Base-by-base conservation (phyloP, 2,797 vertebrate species). In the Darevskia nairensis region DNA sequence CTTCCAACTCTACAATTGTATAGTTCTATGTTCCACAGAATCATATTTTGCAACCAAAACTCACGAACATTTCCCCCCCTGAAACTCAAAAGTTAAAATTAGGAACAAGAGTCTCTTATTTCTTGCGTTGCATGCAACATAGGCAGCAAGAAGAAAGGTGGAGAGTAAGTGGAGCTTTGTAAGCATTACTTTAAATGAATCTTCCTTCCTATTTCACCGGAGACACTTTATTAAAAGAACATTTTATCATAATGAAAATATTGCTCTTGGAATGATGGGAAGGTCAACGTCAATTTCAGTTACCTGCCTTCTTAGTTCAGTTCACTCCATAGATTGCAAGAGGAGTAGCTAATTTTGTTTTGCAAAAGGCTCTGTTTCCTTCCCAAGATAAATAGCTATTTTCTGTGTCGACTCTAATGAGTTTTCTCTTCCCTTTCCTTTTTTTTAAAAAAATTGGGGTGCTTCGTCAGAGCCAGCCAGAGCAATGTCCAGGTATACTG, bases 171-270 rank as follows among this genome's bases (percentile, higher is more conserved):
- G 59, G 59, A 23, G 59, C 21, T 61, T 61, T 19, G 19, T 61
- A 7, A 61, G 59, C 59, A 61, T 61, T 61, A 61, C 6, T 61
- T 61, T 61, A 61, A 61, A 61, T 61, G 21, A 61, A 61, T 61
- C 80, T 80, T 84, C 86, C 84, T 91, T 85, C 68, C 86, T 90
- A 93, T 66, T 93, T 91, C 88, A 92, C 64, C 0, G 0, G 81
- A 94, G 87, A 84, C 39, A 79, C 91, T 39, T 74, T 94, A 92
- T 89, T 92, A 91, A 94, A 72, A 95, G 92, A 94, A 93, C 91
- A 90, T 90, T 92, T 93, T 93, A 93, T 92, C 92, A 91, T 87
- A 93, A 94, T 55, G 88, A 93, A 95, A 94, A 95, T 93, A 93
- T 90, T 93, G 89, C 89, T 89, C 59, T 93, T 94, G 87, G 68